These are phyloP conservation scores for Conger conger DNA, from an alignment of 2,113 vertebrate species.

Conservation along the genomic window DNA sequence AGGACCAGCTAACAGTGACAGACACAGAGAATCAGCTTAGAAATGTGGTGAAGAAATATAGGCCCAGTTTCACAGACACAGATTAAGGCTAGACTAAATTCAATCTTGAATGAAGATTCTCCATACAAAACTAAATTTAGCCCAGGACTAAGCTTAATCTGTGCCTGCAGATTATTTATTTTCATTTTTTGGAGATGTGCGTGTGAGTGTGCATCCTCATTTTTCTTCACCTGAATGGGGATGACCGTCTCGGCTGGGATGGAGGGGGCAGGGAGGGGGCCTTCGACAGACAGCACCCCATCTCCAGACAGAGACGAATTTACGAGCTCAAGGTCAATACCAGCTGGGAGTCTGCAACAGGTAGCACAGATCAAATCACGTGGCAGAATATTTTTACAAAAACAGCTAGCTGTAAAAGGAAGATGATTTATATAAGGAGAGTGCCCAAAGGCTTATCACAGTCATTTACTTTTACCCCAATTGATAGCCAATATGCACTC, in stretches of 20 bases:
- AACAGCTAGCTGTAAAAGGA: not conserved
- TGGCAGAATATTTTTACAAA: not conserved
- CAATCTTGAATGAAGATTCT: no score
- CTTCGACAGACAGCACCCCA: slow-evolving; percentile 67
- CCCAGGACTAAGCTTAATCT: no score
- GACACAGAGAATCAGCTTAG: not conserved
- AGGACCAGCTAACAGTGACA: not conserved
- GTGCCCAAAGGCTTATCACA: not conserved
- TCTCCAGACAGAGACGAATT: slow-evolving; percentile 58
- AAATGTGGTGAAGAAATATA: not conserved
- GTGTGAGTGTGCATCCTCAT: not conserved
- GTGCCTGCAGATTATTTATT: not conserved
- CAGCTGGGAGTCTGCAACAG: slow-evolving; percentile 61
- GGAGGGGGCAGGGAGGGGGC: slow-evolving; percentile 48
- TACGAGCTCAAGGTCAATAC: slow-evolving; percentile 50
- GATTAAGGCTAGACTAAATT: no score
- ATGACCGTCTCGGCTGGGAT: slow-evolving; percentile 50
- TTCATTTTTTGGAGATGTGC: not conserved
- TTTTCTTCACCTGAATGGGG: slow-evolving; percentile 58
- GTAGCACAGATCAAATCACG: not conserved
- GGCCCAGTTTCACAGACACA: no score
- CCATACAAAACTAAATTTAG: no score
- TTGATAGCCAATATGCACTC: not conserved
- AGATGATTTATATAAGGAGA: not conserved
- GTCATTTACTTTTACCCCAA: not conserved